Percentiles rank a stretch among this genome's conserved stretches.
phyloP scores from a whole-genome alignment of 92 coral and sea anemone species.

The Actinernus sp. region DNA sequence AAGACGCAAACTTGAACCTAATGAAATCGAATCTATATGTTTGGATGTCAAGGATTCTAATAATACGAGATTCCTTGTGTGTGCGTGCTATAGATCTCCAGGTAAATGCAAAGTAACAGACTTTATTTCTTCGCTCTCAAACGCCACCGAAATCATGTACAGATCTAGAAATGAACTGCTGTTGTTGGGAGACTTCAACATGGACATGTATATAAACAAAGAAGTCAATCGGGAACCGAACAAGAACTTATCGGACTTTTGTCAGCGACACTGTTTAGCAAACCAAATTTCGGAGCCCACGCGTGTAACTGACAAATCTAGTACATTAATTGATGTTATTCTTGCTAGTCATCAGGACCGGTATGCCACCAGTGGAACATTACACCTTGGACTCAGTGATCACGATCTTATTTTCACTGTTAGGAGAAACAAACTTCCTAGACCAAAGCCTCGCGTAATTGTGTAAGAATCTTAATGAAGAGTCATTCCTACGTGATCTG shows the following conservation, averaged over 20 bases:
- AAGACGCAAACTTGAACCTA: not conserved
- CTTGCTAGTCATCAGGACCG: constrained; percentile 56
- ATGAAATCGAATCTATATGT: not conserved
- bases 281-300: constrained; percentile 54
- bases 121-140: constrained; percentile 23
- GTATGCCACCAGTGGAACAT: constrained; percentile 51
- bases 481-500: constrained; percentile 3
- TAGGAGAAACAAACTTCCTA: constrained; percentile 50
- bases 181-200: constrained; percentile 50
- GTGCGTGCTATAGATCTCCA: constrained; percentile 43
- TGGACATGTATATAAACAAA: constrained; percentile 44
- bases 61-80: not conserved
- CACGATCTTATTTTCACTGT: constrained; percentile 59
- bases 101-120: constrained; percentile 45
- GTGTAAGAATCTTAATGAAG: no score
- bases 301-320: constrained; percentile 44
- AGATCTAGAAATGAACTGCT: constrained; percentile 7
- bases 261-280: constrained; percentile 35
- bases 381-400: constrained; percentile 73
- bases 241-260: not conserved
- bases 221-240: no score
- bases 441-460: no score
- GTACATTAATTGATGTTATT: constrained; percentile 54
- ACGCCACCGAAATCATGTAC: constrained; percentile 24
- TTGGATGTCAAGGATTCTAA: not conserved